These are phyloP conservation scores for Pseudolycoriella hygida DNA, from an alignment of 2,888 invertebrate genomes.

Conservation along the genomic window DNA sequence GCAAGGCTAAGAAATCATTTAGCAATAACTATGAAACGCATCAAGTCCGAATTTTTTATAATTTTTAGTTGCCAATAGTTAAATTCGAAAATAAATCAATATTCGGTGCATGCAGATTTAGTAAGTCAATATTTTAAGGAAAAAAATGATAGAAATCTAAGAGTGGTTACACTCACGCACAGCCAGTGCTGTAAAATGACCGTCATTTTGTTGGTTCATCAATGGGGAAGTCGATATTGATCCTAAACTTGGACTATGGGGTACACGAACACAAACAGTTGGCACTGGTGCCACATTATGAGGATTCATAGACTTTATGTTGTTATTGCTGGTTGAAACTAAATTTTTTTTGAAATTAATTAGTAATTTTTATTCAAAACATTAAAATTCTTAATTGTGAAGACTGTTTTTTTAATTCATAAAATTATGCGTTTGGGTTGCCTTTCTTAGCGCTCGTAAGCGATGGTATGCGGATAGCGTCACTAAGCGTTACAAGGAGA, in stretches of 20 bases:
- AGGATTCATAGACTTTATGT: constrained; percentile 18
- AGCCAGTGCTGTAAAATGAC: constrained; percentile 30
- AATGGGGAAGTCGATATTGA: constrained; percentile 25
- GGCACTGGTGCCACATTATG: constrained; percentile 25
- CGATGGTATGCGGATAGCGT: too few relatives aligned
- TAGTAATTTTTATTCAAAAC: background rate
- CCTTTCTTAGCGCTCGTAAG: too few relatives aligned
- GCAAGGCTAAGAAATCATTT: too few relatives aligned
- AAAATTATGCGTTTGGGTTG: too few relatives aligned
- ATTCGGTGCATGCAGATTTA: too few relatives aligned
- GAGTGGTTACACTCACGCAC: constrained; percentile 28
- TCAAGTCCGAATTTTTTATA: too few relatives aligned
- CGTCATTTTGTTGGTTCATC: constrained; percentile 29
- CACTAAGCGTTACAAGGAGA: too few relatives aligned
- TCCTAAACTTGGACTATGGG: constrained; percentile 28
- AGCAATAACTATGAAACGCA: too few relatives aligned
- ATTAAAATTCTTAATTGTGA: background rate
- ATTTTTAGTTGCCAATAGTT: too few relatives aligned
- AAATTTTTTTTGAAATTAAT: constrained; percentile 7
- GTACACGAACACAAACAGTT: constrained; percentile 31
- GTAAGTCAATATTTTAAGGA: too few relatives aligned
- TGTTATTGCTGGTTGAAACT: constrained; percentile 16
- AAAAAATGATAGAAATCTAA: too few relatives aligned
- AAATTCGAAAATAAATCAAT: too few relatives aligned
- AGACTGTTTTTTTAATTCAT: background rate